Base-by-base conservation (phyloP, 2,797 vertebrate species). In the Eupleurogrammus muticus region DNA sequence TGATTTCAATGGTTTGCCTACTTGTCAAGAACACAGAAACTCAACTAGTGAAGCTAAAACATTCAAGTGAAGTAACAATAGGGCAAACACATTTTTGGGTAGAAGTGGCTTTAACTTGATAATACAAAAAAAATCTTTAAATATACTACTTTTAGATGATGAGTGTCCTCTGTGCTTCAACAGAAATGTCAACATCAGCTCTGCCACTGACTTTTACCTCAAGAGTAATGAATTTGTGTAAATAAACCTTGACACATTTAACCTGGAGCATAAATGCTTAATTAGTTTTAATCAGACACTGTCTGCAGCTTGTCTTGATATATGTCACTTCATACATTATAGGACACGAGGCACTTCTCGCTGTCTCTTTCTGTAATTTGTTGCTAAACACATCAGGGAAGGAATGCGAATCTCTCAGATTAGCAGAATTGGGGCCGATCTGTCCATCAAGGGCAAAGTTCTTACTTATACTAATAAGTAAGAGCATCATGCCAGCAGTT, bases 211-310 rank as follows among this genome's bases (percentile, higher is more conserved):
- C 64, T 49, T 58, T 20, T 46, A 53, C 20, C 50, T 59, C 32
- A 53, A 80, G 81, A 86, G 81, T 79, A 70, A 91, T 91, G 62
- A 55, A 69, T 87, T 79, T 90, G 85, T 88, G 86, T 90, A 75
- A 90, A 70, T 84, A 90, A 88, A 80, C 60, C 1, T 35, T 24
- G 56, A 71, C 66, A 74, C 76, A 68, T 84, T 82, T 75, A 82
- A 82, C 77, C 79, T 54, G 23, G 60, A 65, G 59, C 52, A 68
- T 74, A 71, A 81, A 87, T 67, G 65, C 36, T 49, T 76, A 66
- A 87, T 91, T 70, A 59, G 64, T 82, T 86, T 77, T 81, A 50
- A 78, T 87, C 77, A 80, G 82, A 70, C 48, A 36, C 61, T 57
- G 38, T 75, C 70, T 81, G 35, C 56, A 66, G 65, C 59, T 58